These are phyloP conservation scores for Acipenser oxyrinchus DNA, from an alignment of 2,797 vertebrate genomes.

Conservation along the genomic window DNA sequence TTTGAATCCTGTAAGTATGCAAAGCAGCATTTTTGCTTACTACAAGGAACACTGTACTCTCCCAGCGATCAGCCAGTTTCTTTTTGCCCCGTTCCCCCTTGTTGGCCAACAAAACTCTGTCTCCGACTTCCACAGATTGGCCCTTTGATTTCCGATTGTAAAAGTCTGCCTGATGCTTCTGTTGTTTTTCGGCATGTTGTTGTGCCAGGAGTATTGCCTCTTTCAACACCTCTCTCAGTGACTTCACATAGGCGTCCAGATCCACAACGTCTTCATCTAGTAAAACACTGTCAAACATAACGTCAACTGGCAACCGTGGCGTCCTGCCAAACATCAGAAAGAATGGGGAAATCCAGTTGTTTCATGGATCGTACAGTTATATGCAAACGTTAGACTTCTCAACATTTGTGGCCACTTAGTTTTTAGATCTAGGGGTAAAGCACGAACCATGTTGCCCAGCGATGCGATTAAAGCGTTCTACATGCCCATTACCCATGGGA, in stretches of 20 bases:
- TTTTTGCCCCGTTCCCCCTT: slow-evolving; percentile 5
- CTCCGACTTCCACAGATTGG: not conserved
- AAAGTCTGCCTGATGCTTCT: slow-evolving; percentile 6
- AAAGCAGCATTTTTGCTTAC: not conserved
- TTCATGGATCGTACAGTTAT: slow-evolving; percentile 15
- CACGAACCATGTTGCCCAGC: slow-evolving; percentile 11
- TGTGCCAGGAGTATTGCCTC: slow-evolving; percentile 7
- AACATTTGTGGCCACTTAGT: slow-evolving; percentile 12
- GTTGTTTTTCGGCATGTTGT: slow-evolving; percentile 7
- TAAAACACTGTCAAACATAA: slow-evolving; percentile 14
- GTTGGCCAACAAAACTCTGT: slow-evolving; percentile 9
- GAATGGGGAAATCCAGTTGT: slow-evolving; percentile 9
- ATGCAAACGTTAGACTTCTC: not conserved
- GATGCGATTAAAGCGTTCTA: too few species aligned
- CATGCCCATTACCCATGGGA: too few species aligned
- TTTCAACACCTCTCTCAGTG: slow-evolving; percentile 3
- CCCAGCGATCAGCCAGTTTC: slow-evolving; percentile 12
- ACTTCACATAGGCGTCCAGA: slow-evolving; percentile 2
- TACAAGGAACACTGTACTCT: slow-evolving; percentile 5
- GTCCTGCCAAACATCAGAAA: slow-evolving; percentile 14
- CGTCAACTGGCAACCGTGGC: slow-evolving; percentile 9
- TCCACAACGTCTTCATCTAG: not conserved
- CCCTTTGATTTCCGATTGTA: slow-evolving; percentile 9
- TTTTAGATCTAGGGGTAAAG: slow-evolving; percentile 11
- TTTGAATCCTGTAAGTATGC: slow-evolving; percentile 10